Conservation (phyloP, 2,797 vertebrate species). For the Streptopelia turtur region DNA sequence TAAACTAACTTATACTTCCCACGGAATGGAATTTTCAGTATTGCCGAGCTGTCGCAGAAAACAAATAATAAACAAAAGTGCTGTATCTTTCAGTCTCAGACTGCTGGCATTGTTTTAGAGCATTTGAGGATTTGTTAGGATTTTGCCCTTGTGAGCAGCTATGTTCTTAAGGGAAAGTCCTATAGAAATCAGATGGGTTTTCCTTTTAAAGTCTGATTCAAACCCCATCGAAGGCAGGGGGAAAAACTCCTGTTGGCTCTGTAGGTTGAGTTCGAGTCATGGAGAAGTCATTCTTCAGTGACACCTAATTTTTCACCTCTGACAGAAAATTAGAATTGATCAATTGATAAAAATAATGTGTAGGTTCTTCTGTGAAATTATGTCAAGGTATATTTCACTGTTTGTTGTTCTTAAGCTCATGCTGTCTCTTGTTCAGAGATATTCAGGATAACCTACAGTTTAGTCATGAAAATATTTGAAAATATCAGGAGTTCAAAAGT, state of each 20-base stretch:
- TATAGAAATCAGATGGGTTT: conserved; percentile 14
- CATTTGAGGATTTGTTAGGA: background rate
- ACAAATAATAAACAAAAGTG: background rate
- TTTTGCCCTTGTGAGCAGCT: background rate
- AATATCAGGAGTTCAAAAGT: conserved; percentile 21
- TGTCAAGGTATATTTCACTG: background rate
- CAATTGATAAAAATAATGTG: background rate
- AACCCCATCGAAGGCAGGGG: background rate
- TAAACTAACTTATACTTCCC: background rate
- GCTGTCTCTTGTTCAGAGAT: background rate
- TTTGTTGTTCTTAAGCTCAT: conserved; percentile 12
- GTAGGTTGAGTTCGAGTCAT: background rate
- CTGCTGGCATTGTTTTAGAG: background rate
- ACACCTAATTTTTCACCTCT: conserved; percentile 17
- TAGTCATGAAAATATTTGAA: conserved; percentile 20
- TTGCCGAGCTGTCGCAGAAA: background rate
- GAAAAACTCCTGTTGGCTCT: background rate
- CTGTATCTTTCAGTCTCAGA: background rate
- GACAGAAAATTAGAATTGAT: conserved; percentile 4
- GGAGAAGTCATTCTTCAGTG: background rate
- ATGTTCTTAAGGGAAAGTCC: background rate
- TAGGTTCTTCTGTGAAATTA: background rate
- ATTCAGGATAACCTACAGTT: background rate
- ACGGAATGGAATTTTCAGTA: background rate
- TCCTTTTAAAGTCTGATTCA: conserved; percentile 30